Base-by-base conservation (phyloP, 2,888 invertebrate species). In the Rutpela maculata region DNA sequence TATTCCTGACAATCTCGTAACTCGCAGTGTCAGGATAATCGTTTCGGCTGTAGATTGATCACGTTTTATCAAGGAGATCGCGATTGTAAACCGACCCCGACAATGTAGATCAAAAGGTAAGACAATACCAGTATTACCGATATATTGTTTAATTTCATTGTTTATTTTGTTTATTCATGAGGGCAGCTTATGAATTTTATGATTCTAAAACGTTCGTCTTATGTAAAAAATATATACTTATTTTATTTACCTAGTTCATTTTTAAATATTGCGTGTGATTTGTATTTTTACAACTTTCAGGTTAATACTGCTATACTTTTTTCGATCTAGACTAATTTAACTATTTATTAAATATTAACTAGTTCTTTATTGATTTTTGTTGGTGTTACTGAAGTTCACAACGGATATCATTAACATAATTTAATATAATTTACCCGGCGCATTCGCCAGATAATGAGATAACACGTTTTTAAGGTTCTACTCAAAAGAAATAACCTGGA, bases 91-190 rank as follows among this genome's bases (percentile, higher is more conserved):
- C 31, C 63, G 18, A 63, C 35, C 50, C 62, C 55, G 55, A 60
- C 31, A 60, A 75, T 75, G 75, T 63, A 68, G 75, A 67, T 50
- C 68, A 62, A 69, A 68, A 75, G 78, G 69, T 74, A 59, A 77
- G 70, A 56, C 12, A 15, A 19, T 18, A 38, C 19, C n/a, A 60
- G 35, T 35, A 15, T 59, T 12, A 15, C 22, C 0, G 11, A 15
- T 15, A 19, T 59, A 22, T 59, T 19, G 22, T 59, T 9, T 9
- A 59, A 59, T 15, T 59, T 19, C 11, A 0, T 59, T 59, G 22
- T 59, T 59, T 17, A 57, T 59, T 22, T 59, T 59, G n/a, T 15
- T 19, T 59, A 35, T 35, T 35, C 7, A 35, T 35, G 31, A 7
- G 7, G 7, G 7, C 6, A 6, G 31, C 6, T 35, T 35, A 35